Conservation (phyloP, 2,113 vertebrate species). For the Guaruba guarouba region DNA sequence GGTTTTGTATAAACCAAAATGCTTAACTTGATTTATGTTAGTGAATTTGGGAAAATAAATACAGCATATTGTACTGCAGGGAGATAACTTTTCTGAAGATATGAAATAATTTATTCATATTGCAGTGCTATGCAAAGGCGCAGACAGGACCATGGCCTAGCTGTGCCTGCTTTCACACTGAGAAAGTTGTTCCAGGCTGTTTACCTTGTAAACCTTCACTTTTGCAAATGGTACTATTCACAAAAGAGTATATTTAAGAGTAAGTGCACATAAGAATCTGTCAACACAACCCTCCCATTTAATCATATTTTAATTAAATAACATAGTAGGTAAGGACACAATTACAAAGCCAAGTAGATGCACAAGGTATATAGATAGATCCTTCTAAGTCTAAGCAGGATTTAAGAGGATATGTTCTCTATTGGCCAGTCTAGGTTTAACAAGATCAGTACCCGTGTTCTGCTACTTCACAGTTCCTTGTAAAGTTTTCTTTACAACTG, state of each 20-base stretch:
- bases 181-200: background rate
- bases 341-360: background rate
- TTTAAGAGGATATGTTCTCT: background rate
- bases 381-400: background rate
- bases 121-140: background rate
- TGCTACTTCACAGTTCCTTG: background rate
- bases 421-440: background rate
- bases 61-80: background rate
- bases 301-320: background rate
- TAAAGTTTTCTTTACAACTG: background rate
- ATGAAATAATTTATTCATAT: background rate
- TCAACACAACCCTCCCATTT: background rate
- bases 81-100: background rate
- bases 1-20: background rate
- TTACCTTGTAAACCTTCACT: background rate
- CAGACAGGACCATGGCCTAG: background rate
- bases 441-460: background rate
- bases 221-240: background rate
- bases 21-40: background rate
- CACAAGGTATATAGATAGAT: background rate
- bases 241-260: background rate
- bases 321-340: background rate
- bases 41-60: background rate
- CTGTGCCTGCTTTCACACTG: background rate
- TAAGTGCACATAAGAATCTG: background rate